Evolutionary conservation across 2,888 invertebrate species (phyloP).

Genomic region (Oligia strigilis): DNA sequence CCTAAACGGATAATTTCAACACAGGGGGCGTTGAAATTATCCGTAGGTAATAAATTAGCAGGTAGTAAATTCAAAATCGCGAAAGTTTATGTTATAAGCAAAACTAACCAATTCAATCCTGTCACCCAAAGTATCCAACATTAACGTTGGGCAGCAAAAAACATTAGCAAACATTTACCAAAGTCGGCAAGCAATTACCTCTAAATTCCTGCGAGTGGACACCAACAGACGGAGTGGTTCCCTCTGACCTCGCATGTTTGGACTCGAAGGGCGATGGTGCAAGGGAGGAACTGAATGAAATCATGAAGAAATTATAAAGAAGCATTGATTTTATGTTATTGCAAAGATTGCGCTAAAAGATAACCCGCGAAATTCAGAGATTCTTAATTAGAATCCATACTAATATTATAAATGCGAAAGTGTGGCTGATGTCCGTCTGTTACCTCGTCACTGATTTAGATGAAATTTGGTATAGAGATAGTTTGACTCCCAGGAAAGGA

Average conservation of each 20-base stretch:
- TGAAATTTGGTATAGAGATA: no score
- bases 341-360: neutral
- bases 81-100: constrained; percentile 4
- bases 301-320: neutral
- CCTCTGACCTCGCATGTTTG: constrained; percentile 38
- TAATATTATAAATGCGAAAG: no score
- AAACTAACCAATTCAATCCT: neutral
- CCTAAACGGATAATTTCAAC: no score
- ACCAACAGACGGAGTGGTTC: constrained; percentile 25
- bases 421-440: no score
- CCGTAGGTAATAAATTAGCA: no score
- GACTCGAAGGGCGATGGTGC: constrained; percentile 15
- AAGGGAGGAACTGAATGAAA: constrained; percentile 22
- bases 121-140: neutral
- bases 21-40: no score
- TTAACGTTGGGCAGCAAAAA: constrained; percentile 35
- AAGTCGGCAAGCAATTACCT: constrained; percentile 69
- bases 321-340: neutral
- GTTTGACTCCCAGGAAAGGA: no score
- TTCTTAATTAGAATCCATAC: neutral
- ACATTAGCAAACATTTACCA: constrained; percentile 55
- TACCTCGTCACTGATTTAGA: no score
- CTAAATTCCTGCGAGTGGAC: constrained; percentile 58
- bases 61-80: neutral
- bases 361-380: neutral